Base-by-base conservation (phyloP, 1,140 invertebrate species). In the Papilio polytes region DNA sequence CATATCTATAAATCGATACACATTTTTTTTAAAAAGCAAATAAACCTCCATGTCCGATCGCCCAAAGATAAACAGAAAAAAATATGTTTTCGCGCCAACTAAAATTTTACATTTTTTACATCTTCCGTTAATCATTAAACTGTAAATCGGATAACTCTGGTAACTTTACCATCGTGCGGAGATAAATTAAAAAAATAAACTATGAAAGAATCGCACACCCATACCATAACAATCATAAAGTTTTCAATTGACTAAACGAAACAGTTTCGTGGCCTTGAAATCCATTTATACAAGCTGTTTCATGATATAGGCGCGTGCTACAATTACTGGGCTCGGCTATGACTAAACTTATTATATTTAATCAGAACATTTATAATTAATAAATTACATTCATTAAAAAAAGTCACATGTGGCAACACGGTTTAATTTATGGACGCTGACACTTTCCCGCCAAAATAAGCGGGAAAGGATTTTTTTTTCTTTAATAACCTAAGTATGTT, bases 241-340 rank as follows among this genome's bases (percentile, higher is more conserved):
- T 78, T 78, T 59, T 59, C 53, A 78, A 78, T 78, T 78, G 76
- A 59, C 22, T 80, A 82, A 83, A 78, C 82, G 84, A 84, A 70
- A 86, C 79, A 81, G 79, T 82, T 80, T 46, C 51, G 81, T 63
- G 81, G 81, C 86, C 85, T 87, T 87, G 85, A 81, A 31, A 81
- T 59, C 82, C 84, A 85, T 86, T 84, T 85, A 83, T 81, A 86
- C 80, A 73, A 81, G 73, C 82, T 78, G 81, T 78, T 59, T 56
- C 85, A 82, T 86, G 78, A 80, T 73, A 74, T 73, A 78, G 78
- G 78, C 80, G 80, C 80, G 82, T 80, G 74, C 59, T 80, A 80
- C 76, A 77, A 77, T 78, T 59, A 36, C 53, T 85, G 80, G 84
- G 84, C 78, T 83, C 73, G 84, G 73, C 80, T 53, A 72, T 77